A percentile compares a stretch with the other conserved stretches of the same genome.
These are phyloP conservation scores for Asarcornis scutulata DNA, from an alignment of 2,113 vertebrate genomes.

Conservation along the genomic window DNA sequence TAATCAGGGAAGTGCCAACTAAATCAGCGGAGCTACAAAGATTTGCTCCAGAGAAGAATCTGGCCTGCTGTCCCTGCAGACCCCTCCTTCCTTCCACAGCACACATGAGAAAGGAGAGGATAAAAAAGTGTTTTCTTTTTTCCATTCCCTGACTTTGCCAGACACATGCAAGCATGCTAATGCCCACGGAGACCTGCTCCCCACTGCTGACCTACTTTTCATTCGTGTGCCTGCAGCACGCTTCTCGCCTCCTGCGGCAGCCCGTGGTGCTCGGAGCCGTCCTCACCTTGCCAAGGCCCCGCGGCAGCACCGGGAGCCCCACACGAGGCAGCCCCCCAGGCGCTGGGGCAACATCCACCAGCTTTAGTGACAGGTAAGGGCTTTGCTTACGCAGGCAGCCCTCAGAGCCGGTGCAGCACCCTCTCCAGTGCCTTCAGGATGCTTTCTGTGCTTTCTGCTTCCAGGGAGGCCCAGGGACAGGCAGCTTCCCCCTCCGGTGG, in stretches of 20 bases:
- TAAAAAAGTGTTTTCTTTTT: neutral
- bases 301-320: neutral
- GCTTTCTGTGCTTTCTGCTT: neutral
- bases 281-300: neutral
- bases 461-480: neutral
- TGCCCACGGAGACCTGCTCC: neutral
- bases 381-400: neutral
- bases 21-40: conserved; percentile 30
- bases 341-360: neutral
- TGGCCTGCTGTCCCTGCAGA: conserved; percentile 16
- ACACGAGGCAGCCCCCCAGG: neutral
- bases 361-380: neutral
- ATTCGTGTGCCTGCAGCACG: neutral
- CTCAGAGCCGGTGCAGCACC: neutral
- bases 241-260: neutral
- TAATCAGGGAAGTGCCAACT: conserved; percentile 32
- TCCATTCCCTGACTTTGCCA: neutral
- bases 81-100: neutral
- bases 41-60: neutral
- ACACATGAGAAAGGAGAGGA: neutral
- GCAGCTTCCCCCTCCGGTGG: neutral
- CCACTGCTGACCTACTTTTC: conserved; percentile 30
- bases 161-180: neutral
- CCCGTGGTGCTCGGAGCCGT: neutral
- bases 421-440: neutral